Conservation (phyloP, 2,888 invertebrate genomes). For the Tortrix viridana region DNA sequence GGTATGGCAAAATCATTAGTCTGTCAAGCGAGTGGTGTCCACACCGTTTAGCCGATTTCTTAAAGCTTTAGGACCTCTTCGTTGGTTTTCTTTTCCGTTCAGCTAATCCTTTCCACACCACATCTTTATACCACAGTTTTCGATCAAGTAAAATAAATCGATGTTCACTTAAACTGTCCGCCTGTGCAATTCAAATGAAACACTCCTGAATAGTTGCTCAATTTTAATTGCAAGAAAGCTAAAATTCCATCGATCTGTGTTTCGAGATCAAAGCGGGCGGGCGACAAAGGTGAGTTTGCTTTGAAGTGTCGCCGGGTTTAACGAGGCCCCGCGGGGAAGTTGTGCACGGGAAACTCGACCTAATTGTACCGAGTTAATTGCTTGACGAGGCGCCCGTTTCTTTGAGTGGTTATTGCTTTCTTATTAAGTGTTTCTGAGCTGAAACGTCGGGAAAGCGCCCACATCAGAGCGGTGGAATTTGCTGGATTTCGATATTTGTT, state of each 20-base stretch:
- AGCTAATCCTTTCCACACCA: too few relatives aligned
- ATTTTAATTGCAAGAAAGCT: constrained; percentile 69
- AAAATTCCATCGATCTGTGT: constrained; percentile 64
- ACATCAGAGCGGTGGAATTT: constrained; percentile 3
- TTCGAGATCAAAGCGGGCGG: constrained; percentile 65
- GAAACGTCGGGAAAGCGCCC: constrained; percentile 11
- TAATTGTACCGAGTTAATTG: constrained; percentile 61
- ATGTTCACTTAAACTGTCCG: constrained; percentile 39
- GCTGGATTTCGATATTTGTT: neutral
- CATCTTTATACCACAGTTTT: neutral
- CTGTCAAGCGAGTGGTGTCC: too few relatives aligned
- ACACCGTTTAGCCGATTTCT: too few relatives aligned
- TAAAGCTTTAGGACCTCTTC: too few relatives aligned
- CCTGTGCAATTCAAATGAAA: constrained; percentile 47
- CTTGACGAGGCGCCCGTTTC: constrained; percentile 45
- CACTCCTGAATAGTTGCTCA: constrained; percentile 52
- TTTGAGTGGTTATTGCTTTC: constrained; percentile 50
- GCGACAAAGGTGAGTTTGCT: constrained; percentile 70
- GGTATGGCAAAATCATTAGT: too few relatives aligned
- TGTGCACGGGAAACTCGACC: constrained; percentile 52
- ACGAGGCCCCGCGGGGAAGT: constrained; percentile 50
- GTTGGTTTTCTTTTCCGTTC: too few relatives aligned
- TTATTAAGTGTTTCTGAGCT: constrained; percentile 38
- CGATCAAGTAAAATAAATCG: neutral
- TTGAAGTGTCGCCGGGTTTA: constrained; percentile 62